Base-by-base conservation (phyloP, 2,888 invertebrate genomes). In the Stegana nigrithorax region DNA sequence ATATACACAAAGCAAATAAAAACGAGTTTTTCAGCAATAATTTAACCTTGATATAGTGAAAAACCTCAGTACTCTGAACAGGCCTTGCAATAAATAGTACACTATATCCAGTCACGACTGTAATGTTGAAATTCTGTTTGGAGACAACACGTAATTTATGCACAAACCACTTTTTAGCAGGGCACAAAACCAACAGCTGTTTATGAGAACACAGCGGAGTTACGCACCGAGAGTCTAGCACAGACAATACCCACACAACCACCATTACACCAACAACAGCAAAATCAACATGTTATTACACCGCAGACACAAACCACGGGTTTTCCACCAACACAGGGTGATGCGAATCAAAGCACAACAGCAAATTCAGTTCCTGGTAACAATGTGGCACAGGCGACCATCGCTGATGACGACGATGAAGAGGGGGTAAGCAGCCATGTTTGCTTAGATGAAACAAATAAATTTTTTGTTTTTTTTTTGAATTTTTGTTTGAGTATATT, bases 351-450 rank as follows among this genome's bases (percentile, higher is more conserved):
- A 42, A 66, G 71, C 42, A 55, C 69, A 12, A 53, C 66, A 56
- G 61, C 68, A 29, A 64, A n/a, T n/a, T n/a, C n/a, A n/a, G n/a
- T n/a, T n/a, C n/a, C n/a, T 69, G 27, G 42, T 50, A 39, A 51
- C 44, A 44, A 62, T 21, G 53, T 23, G 2, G 60, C 36, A 8
- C 27, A 42, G 32, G 26, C 27, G 4, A 58, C 59, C 7, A 60
- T 42, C 4, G 25, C 50, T n/a, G 55, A 67, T 12, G 89, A 89
- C 26, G 89, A 89, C 70, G 90, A 89, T 61, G 91, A 90, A 72
- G 91, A 90, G 51, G 92, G 91, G 68, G 89, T n/a, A n/a, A n/a
- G n/a, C n/a, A n/a, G n/a, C n/a, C n/a, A 89, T 73, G 86, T 90
- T 68, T 89, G 90, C 87, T 91, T 91, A 86, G 86, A 88, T 86